Conservation (phyloP, 2,113 vertebrate species). For the Onychorhynchus coronatus region DNA sequence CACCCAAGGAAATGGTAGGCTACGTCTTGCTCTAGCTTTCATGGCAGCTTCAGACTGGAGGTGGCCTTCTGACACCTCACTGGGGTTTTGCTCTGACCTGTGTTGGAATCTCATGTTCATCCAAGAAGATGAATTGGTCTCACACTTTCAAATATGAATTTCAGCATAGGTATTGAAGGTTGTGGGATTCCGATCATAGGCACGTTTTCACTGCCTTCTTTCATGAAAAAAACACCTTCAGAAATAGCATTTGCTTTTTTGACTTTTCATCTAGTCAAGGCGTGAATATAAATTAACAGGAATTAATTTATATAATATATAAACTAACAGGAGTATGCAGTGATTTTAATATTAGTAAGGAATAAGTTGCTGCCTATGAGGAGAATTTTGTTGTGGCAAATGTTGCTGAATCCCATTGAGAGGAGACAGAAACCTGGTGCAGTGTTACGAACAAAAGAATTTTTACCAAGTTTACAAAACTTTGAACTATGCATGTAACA, state of each 20-base stretch:
- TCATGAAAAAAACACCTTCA: background rate
- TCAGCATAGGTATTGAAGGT: background rate
- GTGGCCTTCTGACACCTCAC: background rate
- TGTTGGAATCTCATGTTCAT: background rate
- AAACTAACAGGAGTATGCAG: background rate
- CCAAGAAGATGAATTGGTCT: background rate
- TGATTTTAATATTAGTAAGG: background rate
- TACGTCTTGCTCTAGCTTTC: background rate
- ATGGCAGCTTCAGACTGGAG: background rate
- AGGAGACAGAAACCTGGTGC: background rate
- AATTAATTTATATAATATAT: too few species aligned
- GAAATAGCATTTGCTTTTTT: background rate
- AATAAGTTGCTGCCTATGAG: background rate
- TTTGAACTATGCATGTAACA: accelerated
- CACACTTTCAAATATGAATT: accelerated
- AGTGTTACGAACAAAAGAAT: background rate
- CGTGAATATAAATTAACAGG: background rate
- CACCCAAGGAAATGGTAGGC: background rate
- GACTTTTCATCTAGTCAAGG: background rate
- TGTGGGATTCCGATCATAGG: background rate
- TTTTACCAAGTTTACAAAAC: background rate
- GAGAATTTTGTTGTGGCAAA: background rate
- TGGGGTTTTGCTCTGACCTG: background rate
- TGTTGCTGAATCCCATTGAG: background rate
- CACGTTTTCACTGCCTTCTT: background rate